phyloP scores from a whole-genome alignment of 2,113 vertebrate genomes.

The Caranx ignobilis region DNA sequence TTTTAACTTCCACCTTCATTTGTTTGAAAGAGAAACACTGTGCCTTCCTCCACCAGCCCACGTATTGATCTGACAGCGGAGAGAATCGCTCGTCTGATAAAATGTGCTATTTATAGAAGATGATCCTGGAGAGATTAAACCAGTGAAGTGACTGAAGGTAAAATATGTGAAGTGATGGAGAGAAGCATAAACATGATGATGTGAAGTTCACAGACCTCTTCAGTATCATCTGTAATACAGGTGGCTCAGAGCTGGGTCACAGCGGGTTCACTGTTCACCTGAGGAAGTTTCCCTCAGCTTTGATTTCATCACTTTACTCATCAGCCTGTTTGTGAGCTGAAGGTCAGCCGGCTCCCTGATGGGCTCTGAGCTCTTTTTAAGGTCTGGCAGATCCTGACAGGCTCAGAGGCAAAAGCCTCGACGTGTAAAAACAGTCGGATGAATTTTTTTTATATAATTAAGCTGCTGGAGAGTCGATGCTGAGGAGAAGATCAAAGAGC shows the following conservation, averaged over 20 bases:
- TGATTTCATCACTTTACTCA: neutral
- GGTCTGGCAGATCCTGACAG: conserved; percentile 34
- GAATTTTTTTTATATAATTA: conserved; percentile 49
- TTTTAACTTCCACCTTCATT: too few species aligned
- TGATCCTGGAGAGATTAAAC: too few species aligned
- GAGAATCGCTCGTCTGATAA: too few species aligned
- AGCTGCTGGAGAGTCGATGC: conserved; percentile 15
- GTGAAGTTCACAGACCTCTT: too few species aligned
- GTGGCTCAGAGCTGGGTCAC: neutral
- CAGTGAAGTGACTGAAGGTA: too few species aligned
- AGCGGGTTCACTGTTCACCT: neutral
- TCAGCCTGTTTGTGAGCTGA: conserved; percentile 20
- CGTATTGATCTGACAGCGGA: too few species aligned
- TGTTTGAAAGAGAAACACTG: too few species aligned
- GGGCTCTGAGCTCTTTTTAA: conserved; percentile 44
- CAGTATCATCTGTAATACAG: too few species aligned
- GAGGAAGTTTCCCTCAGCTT: neutral
- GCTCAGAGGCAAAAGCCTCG: neutral
- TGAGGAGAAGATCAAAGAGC: conserved; percentile 57
- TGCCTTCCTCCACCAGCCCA: too few species aligned
- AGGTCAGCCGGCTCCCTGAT: conserved; percentile 26
- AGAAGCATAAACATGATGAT: too few species aligned
- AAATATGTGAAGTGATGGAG: too few species aligned
- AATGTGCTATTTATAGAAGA: too few species aligned
- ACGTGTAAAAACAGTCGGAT: conserved; percentile 34